Evolutionary conservation across 30 jellyfish, hydroid and myxozoan species (phyloP).

Genomic region (Chrysaora quinquecirrha): DNA sequence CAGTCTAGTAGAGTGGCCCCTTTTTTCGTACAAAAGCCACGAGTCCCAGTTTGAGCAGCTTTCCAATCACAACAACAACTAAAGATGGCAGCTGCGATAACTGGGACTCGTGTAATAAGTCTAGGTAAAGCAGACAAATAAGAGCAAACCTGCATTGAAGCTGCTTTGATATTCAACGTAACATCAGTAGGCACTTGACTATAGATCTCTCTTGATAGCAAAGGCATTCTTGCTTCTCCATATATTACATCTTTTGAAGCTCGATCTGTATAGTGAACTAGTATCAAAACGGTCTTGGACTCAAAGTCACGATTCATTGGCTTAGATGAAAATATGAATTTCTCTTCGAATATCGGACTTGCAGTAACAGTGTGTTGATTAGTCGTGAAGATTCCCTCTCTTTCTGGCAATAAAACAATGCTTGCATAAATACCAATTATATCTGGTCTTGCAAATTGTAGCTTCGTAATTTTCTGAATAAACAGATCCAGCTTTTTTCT

Average conservation of each 20-base stretch:
- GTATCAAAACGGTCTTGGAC: conserved; percentile 67
- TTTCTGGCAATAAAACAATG: conserved; percentile 76
- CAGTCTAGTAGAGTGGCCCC: too few species aligned
- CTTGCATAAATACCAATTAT: conserved; percentile 49
- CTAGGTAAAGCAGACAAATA: too few species aligned
- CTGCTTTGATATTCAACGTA: conserved; percentile 67
- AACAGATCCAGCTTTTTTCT: conserved; percentile 47
- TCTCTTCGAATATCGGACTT: conserved; percentile 52
- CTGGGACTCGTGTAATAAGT: too few species aligned
- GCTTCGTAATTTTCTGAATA: conserved; percentile 34
- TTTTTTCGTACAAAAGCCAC: too few species aligned
- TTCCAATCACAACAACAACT: too few species aligned
- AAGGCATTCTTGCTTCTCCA: conserved; percentile 90
- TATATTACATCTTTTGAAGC: conserved; percentile 65
- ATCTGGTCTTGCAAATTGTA: conserved; percentile 74
- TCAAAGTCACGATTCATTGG: conserved; percentile 97
- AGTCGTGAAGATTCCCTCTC: conserved; percentile 72
- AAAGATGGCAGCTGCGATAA: too few species aligned
- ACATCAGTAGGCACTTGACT: conserved; percentile 86
- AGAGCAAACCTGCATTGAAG: conserved; percentile 86
- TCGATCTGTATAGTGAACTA: conserved; percentile 65
- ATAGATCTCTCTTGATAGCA: conserved; percentile 82
- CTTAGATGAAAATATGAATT: conserved; percentile 75
- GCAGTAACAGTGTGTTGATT: conserved; percentile 33
- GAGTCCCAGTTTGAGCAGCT: too few species aligned